A percentile compares a stretch with the other conserved stretches of the same genome.
Evolutionary conservation across 2,888 invertebrate species (phyloP).

Genomic region (Clepsis dumicolana): DNA sequence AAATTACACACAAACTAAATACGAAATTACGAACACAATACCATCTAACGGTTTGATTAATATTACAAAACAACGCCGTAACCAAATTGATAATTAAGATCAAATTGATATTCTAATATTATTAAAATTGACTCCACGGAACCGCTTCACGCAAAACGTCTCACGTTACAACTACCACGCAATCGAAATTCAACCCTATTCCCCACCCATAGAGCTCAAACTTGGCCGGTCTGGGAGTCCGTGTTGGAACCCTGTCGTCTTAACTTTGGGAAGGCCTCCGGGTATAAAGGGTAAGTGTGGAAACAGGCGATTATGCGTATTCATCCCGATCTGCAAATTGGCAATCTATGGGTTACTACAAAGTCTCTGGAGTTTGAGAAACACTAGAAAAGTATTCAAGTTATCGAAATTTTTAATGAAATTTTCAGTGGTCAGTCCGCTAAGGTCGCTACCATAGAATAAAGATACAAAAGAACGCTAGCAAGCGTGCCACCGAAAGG

Average conservation of each 20-base stretch:
- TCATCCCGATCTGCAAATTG: slow-evolving; percentile 23
- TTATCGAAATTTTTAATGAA: too few relatives aligned
- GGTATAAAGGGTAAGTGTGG: background rate
- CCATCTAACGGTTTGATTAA: background rate
- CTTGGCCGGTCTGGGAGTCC: background rate
- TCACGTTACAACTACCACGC: background rate
- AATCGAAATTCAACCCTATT: background rate
- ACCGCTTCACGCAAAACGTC: background rate
- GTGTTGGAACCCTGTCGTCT: background rate
- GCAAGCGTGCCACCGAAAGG: too few relatives aligned
- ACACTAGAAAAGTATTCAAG: background rate
- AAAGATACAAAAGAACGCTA: too few relatives aligned
- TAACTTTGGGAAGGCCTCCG: background rate
- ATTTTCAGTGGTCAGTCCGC: too few relatives aligned
- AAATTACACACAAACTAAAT: too few relatives aligned
- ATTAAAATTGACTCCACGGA: background rate
- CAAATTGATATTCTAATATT: slow-evolving; percentile 11
- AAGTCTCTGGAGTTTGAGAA: background rate
- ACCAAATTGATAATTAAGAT: background rate
- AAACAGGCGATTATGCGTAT: slow-evolving; percentile 13
- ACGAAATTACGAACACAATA: background rate
- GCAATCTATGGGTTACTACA: slow-evolving; percentile 28
- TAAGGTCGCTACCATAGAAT: too few relatives aligned
- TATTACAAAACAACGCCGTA: background rate
- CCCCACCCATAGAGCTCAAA: background rate